phyloP scores from a whole-genome alignment of 2,113 vertebrate genomes.

The Phalacrocorax brasilianus region DNA sequence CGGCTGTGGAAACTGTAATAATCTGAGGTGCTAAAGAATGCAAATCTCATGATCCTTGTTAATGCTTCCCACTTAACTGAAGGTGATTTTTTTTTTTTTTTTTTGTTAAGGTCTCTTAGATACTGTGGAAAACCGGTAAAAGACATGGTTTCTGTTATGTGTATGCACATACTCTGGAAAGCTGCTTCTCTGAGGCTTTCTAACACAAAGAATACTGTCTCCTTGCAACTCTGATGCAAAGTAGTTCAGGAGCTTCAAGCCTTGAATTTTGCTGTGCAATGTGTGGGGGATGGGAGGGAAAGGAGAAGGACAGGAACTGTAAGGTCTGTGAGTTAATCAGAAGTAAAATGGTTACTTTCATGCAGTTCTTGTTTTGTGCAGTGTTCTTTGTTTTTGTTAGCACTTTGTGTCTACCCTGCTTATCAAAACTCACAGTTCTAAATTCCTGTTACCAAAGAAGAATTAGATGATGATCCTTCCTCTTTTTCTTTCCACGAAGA shows the following conservation, averaged over 20 bases:
- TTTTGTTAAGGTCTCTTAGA: not conserved
- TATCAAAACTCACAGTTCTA: not conserved
- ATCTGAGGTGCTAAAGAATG: slow-evolving; percentile 14
- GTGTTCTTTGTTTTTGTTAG: not conserved
- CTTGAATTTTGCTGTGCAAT: not conserved
- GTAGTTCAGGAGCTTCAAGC: not conserved
- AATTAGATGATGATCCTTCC: not conserved
- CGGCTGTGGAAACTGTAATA: not conserved
- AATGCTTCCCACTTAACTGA: slow-evolving; percentile 20
- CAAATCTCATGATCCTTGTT: slow-evolving; percentile 36
- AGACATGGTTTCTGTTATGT: not conserved
- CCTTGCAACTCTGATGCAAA: not conserved
- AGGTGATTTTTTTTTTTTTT: not conserved
- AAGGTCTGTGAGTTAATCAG: not conserved
- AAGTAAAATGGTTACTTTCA: not conserved
- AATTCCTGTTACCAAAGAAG: not conserved
- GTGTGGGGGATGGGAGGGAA: not conserved
- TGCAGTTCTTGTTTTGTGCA: not conserved
- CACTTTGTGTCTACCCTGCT: not conserved
- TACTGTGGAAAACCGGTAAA: not conserved
- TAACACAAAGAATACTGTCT: not conserved
- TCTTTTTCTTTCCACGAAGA: not conserved
- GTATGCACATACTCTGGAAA: rapidly evolving
- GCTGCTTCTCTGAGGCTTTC: not conserved
- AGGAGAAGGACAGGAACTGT: not conserved